Percentiles rank a stretch among this genome's conserved stretches.
These are phyloP conservation scores for Drosophila stalkeri DNA, from an alignment of 2,888 invertebrate genomes.

Conservation along the genomic window DNA sequence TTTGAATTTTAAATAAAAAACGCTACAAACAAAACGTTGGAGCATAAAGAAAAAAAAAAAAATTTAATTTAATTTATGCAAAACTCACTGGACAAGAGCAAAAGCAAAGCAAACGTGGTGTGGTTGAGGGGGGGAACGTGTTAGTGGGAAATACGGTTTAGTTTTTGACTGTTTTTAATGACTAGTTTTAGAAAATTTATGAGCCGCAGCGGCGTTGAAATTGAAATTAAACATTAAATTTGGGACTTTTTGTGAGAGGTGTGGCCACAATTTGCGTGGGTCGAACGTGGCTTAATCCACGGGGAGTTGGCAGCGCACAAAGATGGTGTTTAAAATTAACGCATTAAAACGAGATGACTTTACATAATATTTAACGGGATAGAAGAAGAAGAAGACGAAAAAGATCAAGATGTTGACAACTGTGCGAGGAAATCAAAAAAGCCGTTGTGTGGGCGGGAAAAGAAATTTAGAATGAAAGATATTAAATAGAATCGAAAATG, in stretches of 20 bases:
- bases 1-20: constrained; percentile 55
- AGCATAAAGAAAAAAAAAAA: constrained; percentile 30
- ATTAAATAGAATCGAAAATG: background rate
- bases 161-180: constrained; percentile 66
- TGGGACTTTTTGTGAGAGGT: constrained; percentile 44
- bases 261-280: constrained; percentile 36
- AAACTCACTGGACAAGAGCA: constrained; percentile 54
- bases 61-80: constrained; percentile 74
- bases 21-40: constrained; percentile 18
- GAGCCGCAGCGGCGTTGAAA: constrained; percentile 67
- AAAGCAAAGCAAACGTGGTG: constrained; percentile 29
- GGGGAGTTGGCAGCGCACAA: constrained; percentile 8
- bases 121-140: background rate
- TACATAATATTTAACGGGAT: constrained; percentile 5
- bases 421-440: background rate
- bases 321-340: constrained; percentile 10
- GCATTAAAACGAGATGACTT: constrained; percentile 13
- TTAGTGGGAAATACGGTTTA: constrained; percentile 30
- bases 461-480: background rate
- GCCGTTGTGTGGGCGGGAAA: background rate
- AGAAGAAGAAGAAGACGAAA: background rate
- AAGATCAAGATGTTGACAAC: background rate
- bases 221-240: constrained; percentile 68
- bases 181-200: constrained; percentile 69
- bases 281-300: constrained; percentile 15